A percentile compares a stretch with the other conserved stretches of the same genome.
phyloP scores from a whole-genome alignment of 2,888 invertebrate genomes.

The Cremastinae sp. region DNA sequence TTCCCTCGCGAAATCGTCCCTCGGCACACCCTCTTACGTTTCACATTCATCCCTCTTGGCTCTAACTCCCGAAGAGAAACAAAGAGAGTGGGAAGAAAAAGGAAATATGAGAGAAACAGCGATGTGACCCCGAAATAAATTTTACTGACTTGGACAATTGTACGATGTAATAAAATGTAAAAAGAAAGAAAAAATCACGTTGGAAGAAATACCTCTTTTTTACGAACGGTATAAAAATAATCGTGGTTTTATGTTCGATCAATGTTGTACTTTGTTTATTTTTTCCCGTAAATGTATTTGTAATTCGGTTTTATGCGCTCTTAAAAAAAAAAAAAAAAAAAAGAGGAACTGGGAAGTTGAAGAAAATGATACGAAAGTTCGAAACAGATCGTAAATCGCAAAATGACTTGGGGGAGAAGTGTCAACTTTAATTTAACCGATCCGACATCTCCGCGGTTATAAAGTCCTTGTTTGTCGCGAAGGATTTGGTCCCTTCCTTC shows the following conservation, averaged over 20 bases:
- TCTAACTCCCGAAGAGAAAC: conserved; percentile 1
- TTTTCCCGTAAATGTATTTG: not conserved
- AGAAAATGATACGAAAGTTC: conserved; percentile 30
- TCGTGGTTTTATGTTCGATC: conserved; percentile 41
- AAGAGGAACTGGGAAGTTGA: conserved; percentile 3
- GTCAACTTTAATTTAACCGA: conserved; percentile 46
- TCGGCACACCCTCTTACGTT: conserved; percentile 42
- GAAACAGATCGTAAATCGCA: conserved; percentile 44
- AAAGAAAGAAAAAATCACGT: conserved; percentile 30
- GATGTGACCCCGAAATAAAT: conserved; percentile 56
- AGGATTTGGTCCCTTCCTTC: not conserved
- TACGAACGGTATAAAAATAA: conserved; percentile 31
- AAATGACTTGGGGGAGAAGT: conserved; percentile 36
- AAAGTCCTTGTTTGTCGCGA: conserved; percentile 20
- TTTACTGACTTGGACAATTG: conserved; percentile 55
- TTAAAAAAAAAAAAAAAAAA: conserved; percentile 24
- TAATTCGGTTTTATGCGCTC: not conserved
- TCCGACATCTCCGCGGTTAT: not conserved
- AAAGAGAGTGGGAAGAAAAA: not conserved
- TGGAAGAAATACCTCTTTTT: conserved; percentile 19
- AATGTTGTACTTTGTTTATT: conserved; percentile 3
- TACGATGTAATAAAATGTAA: conserved; percentile 44
- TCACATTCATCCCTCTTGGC: conserved; percentile 32
- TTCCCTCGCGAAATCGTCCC: conserved; percentile 42
- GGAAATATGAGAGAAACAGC: not conserved